A percentile compares a stretch with the other conserved stretches of the same genome.
phyloP scores from a whole-genome alignment of 1,140 invertebrate genomes.

The Neuroterus valhalla region DNA sequence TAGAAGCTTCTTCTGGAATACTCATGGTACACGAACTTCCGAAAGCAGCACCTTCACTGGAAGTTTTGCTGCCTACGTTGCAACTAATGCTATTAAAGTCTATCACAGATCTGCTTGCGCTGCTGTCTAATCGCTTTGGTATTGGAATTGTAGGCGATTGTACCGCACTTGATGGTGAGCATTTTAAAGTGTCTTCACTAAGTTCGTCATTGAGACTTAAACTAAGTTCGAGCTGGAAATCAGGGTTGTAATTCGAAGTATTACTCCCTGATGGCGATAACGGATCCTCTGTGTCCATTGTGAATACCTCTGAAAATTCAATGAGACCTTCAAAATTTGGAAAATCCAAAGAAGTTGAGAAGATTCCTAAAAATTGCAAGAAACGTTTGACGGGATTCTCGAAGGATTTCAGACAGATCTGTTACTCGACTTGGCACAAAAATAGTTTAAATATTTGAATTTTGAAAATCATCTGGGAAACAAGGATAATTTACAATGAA shows the following conservation, averaged over 20 bases:
- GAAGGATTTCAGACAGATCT: too few species aligned
- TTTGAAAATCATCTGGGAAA: too few species aligned
- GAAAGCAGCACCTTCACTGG: conserved; percentile 64
- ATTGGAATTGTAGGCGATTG: conserved; percentile 79
- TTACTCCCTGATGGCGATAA: conserved; percentile 50
- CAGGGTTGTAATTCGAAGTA: conserved; percentile 50
- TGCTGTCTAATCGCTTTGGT: conserved; percentile 71
- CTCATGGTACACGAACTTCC: conserved; percentile 42
- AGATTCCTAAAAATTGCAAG: too few species aligned
- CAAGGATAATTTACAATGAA: too few species aligned
- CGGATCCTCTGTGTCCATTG: conserved; percentile 78
- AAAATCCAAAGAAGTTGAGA: too few species aligned
- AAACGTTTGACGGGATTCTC: too few species aligned
- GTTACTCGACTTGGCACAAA: too few species aligned
- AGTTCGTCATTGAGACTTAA: conserved; percentile 65
- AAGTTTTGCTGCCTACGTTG: conserved; percentile 77
- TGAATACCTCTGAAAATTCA: conserved; percentile 71
- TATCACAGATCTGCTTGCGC: conserved; percentile 66
- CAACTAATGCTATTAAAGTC: conserved; percentile 79
- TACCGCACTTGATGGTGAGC: conserved; percentile 57
- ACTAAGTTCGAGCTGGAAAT: conserved; percentile 60
- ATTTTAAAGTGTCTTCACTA: conserved; percentile 59
- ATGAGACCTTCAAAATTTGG: too few species aligned
- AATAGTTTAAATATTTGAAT: too few species aligned
- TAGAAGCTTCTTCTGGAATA: conserved; percentile 13